Percentiles rank a stretch among this genome's conserved stretches.
Conservation (phyloP, 1,140 invertebrate genomes). For the Melipona quadrifasciata region DNA sequence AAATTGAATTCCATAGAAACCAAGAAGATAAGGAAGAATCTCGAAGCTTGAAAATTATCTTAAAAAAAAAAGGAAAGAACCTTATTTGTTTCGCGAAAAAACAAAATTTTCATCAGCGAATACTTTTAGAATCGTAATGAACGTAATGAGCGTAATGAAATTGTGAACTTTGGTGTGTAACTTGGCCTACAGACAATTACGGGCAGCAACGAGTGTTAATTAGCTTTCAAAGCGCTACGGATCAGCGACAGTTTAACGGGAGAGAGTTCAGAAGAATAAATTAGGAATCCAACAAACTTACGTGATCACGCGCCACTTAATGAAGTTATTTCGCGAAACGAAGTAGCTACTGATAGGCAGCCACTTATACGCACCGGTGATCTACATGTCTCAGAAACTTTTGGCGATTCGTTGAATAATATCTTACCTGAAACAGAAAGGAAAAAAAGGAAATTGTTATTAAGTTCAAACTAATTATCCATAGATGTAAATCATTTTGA, state of each 20-base stretch:
- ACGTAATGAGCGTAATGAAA: background rate
- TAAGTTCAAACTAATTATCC: background rate
- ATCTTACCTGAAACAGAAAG: slow-evolving; percentile 17
- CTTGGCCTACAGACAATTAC: background rate
- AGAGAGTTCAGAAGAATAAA: slow-evolving; percentile 5
- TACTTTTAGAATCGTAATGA: background rate
- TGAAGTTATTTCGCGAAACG: background rate
- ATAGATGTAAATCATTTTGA: background rate
- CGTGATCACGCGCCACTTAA: background rate
- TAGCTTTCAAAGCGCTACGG: background rate
- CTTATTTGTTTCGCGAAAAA: background rate
- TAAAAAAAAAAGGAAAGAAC: background rate
- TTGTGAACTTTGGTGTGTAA: slow-evolving; percentile 29
- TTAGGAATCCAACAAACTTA: slow-evolving; percentile 6
- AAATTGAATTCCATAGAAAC: too few species aligned
- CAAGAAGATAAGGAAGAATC: too few species aligned
- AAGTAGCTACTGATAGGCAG: background rate
- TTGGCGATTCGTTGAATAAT: too few species aligned
- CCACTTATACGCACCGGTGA: background rate
- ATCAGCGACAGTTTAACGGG: background rate
- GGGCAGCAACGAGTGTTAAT: background rate
- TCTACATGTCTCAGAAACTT: too few species aligned
- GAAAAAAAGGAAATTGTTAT: background rate
- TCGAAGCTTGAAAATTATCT: too few species aligned
- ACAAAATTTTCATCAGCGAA: background rate